Conservation (phyloP, 2,888 invertebrate species). For the Dryococelus australis region DNA sequence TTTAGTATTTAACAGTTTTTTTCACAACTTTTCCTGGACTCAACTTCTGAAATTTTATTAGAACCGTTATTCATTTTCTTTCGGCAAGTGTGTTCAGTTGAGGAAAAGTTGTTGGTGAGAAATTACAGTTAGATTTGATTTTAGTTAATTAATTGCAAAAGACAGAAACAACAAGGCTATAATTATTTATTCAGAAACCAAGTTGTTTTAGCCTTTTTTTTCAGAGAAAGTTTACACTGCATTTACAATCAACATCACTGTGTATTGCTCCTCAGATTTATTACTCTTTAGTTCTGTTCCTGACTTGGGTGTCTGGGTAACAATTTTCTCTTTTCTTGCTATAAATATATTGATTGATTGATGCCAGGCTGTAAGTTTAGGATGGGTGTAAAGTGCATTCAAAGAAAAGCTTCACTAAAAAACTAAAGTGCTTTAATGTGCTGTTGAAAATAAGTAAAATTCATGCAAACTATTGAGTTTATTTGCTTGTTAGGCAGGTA, state of each 20-base stretch:
- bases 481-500: background rate
- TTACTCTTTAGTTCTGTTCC: background rate
- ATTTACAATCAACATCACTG: background rate
- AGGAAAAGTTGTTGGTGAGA: slow-evolving; percentile 1
- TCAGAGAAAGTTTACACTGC: background rate
- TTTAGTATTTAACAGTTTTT: slow-evolving; percentile 8
- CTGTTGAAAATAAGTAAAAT: background rate
- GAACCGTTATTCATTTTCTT: background rate
- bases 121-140: slow-evolving; percentile 7
- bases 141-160: background rate
- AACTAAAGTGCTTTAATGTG: background rate
- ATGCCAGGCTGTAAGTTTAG: background rate
- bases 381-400: background rate
- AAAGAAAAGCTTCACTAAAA: background rate
- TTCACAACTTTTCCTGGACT: slow-evolving; percentile 26
- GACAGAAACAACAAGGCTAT: background rate
- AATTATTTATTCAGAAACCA: background rate
- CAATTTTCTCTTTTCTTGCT: background rate
- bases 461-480: background rate
- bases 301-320: background rate
- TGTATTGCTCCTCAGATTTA: background rate
- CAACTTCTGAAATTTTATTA: background rate
- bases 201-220: background rate
- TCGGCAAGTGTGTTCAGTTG: background rate
- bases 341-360: background rate